Evolutionary conservation across 2,888 invertebrate genomes (phyloP), one percentile per base, ranked within the genome.

Genomic region (Eupsilia transversa): DNA sequence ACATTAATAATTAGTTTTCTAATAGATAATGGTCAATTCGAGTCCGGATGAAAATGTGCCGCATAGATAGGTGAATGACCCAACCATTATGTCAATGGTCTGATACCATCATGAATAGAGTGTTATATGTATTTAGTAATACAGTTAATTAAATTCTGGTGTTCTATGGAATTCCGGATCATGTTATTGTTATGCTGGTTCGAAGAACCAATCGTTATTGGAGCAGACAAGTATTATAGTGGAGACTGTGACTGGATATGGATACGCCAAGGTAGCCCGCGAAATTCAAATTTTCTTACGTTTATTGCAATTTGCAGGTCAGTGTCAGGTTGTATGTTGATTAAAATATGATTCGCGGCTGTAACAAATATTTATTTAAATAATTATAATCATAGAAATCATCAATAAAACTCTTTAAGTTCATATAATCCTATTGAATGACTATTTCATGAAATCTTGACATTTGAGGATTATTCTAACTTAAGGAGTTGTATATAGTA

Each of bases 61-160:
- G 23, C 35, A 30, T 30, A 12, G 23, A 54, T 38, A 35, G 33
- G 1, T 60, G 49, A 27, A 52, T 33, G 54, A 20, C 14, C 27
- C 0, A 6, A 17, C 41, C 4, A 35, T 12, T 54, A 46, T 12
- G 61, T 27, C 41, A 63, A 3, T 3, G 41, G 43, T 72, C 7
- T 30, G 54, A 74, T 65, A 65, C 23, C 30, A 56, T 76, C 65
- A n/a, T 54, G 4, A 17, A 3, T 43, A 35, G 3, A 74, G 6
- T 43, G 27, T 63, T 63, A 35, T 27, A 41, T 54, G 38, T 64
- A 35, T 46, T 69, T 46, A 23, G 33, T 35, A 35, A 35, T 12
- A 52, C 33, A 60, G 10, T 27, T 9, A 12, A 54, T 35, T 63
- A 0, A 56, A n/a, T 76, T 73, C 27, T 43, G 17, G 9, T 35